Conservation (phyloP, 1,140 invertebrate species). For the Atta texana region DNA sequence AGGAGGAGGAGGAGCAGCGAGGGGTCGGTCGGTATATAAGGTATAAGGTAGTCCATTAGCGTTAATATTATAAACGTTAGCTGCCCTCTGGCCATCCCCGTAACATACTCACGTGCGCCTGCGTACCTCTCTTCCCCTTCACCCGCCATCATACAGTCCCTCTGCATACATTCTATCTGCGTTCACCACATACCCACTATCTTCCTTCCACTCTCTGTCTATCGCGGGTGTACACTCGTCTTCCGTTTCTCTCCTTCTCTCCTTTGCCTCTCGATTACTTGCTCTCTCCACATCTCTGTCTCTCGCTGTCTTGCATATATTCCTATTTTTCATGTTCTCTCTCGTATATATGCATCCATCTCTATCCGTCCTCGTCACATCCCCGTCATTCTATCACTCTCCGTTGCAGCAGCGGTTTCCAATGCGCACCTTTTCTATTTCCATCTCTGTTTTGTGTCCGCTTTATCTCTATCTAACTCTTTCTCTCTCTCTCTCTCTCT, state of each 20-base stretch:
- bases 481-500: not conserved
- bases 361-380: not conserved
- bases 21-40: constrained; percentile 82
- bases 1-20: constrained; percentile 60
- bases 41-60: constrained; percentile 87
- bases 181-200: constrained; percentile 49
- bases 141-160: constrained; percentile 5
- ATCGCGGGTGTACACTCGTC: constrained; percentile 35
- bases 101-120: constrained; percentile 79
- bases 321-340: constrained; percentile 48
- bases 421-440: constrained; percentile 47
- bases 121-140: constrained; percentile 42
- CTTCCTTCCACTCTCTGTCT: constrained; percentile 63
- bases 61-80: constrained; percentile 87
- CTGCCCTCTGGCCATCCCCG: constrained; percentile 86
- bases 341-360: constrained; percentile 35
- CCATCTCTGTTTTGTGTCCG: constrained; percentile 34
- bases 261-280: constrained; percentile 19
- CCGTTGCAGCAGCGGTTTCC: constrained; percentile 28
- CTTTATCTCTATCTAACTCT: constrained; percentile 34
- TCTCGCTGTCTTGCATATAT: constrained; percentile 48
- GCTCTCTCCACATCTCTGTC: constrained; percentile 27
- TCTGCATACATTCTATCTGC: constrained; percentile 59
- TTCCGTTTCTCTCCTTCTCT: constrained; percentile 40
- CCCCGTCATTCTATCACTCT: constrained; percentile 24